Evolutionary conservation across 2,797 vertebrate species (phyloP).

Genomic region (Hydrophis major): DNA sequence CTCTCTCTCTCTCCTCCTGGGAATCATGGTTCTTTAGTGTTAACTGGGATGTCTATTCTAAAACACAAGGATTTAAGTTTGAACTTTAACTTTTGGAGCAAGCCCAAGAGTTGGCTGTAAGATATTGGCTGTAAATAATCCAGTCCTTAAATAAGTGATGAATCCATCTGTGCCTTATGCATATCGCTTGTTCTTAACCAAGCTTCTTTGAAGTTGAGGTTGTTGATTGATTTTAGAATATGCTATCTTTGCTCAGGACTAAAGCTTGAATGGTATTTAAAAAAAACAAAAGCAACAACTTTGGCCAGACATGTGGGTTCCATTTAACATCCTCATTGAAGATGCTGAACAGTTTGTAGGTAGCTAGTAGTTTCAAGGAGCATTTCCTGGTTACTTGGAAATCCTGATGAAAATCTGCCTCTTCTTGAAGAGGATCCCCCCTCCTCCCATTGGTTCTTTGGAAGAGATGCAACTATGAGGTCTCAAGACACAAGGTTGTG

Average conservation of each 20-base stretch:
- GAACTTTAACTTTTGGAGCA: not conserved
- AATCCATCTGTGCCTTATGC: not conserved
- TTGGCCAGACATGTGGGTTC: not conserved
- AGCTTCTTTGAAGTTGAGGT: not conserved
- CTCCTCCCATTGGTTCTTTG: not conserved
- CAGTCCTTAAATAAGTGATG: not conserved
- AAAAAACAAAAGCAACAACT: not conserved
- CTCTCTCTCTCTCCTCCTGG: too few relatives aligned
- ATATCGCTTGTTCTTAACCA: rapidly evolving
- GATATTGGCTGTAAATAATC: not conserved
- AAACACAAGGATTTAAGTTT: not conserved
- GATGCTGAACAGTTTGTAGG: constrained; percentile 34
- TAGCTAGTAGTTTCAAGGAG: constrained; percentile 40
- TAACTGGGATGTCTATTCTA: not conserved
- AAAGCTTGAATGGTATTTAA: not conserved
- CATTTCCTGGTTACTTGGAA: not conserved
- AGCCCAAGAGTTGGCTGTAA: not conserved
- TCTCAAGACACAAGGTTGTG: constrained; percentile 28
- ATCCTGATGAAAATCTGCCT: not conserved
- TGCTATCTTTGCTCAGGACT: not conserved
- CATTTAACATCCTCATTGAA: not conserved
- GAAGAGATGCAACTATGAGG: constrained; percentile 10
- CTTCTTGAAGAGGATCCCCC: constrained; percentile 25
- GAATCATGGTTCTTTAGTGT: constrained; percentile 17
- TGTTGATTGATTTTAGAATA: not conserved